phyloP scores from a whole-genome alignment of 2,888 invertebrate species.

The Sylvicola fuscatus region DNA sequence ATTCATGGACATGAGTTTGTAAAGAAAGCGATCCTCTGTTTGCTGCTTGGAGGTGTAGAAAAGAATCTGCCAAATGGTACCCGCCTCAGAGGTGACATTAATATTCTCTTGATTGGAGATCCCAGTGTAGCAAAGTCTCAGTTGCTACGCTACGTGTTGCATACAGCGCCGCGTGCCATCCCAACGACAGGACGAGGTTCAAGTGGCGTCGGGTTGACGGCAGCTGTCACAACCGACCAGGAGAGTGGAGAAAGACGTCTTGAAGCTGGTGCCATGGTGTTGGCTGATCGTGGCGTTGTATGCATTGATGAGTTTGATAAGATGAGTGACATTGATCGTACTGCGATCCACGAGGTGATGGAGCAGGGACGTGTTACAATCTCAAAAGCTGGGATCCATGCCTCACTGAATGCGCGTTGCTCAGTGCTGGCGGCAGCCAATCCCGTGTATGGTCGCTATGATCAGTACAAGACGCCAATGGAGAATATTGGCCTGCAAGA shows the following conservation, averaged over 20 bases:
- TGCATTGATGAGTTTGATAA: conserved; percentile 96
- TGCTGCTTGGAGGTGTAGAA: conserved; percentile 88
- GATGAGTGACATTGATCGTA: conserved; percentile 98
- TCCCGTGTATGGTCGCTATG: conserved; percentile 94
- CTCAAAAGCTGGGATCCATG: conserved; percentile 97
- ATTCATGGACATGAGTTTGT: conserved; percentile 95
- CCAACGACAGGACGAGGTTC: conserved; percentile 96
- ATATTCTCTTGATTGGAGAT: conserved; percentile 88
- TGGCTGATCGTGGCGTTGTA: conserved; percentile 94
- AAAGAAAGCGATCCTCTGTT: conserved; percentile 87
- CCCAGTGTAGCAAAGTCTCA: conserved; percentile 99
- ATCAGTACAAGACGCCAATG: conserved; percentile 98
- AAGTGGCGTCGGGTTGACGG: conserved; percentile 95
- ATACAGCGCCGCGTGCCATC: conserved; percentile 89
- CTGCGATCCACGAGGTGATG: conserved; percentile 99
- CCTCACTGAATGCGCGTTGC: conserved; percentile 90
- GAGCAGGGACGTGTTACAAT: conserved; percentile 96
- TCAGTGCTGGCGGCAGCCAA: conserved; percentile 98
- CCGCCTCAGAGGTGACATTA: conserved; percentile 73
- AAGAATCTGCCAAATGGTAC: conserved; percentile 84
- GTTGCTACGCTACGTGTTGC: conserved; percentile 75
- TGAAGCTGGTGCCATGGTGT: conserved; percentile 99
- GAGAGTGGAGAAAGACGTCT: conserved; percentile 77
- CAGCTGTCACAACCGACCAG: conserved; percentile 90
- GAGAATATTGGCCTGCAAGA: conserved; percentile 98